A percentile compares a stretch with the other conserved stretches of the same genome.
phyloP scores from a whole-genome alignment of 2,888 invertebrate genomes.

The Cosmorhoe ocellata region DNA sequence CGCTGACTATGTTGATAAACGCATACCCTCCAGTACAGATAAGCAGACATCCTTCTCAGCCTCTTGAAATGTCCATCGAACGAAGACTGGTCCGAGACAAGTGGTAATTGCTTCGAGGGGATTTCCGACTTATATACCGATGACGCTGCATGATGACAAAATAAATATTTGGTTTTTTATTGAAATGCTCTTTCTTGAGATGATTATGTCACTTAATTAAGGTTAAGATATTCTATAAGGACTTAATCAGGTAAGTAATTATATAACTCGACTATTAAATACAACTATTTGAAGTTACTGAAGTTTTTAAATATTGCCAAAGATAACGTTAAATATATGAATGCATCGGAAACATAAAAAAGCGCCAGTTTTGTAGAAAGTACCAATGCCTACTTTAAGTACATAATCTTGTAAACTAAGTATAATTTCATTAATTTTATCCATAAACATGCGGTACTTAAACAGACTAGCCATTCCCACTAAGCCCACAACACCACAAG shows the following conservation, averaged over 20 bases:
- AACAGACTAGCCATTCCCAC: constrained; percentile 11
- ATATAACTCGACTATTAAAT: too few relatives aligned
- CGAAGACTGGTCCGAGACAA: constrained; percentile 44
- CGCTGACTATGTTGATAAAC: constrained; percentile 47
- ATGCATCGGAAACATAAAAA: too few relatives aligned
- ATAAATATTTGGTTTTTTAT: constrained; percentile 14
- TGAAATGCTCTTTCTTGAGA: background rate
- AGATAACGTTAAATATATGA: too few relatives aligned
- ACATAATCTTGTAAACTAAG: background rate
- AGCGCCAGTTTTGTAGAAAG: too few relatives aligned
- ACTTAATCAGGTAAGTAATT: too few relatives aligned
- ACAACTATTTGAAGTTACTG: too few relatives aligned
- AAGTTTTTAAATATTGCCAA: too few relatives aligned
- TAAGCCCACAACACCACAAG: constrained; percentile 17
- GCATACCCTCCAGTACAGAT: constrained; percentile 48
- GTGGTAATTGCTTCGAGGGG: constrained; percentile 58
- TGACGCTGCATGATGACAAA: constrained; percentile 24
- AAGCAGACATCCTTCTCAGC: constrained; percentile 52
- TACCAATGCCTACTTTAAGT: too few relatives aligned
- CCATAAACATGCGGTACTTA: constrained; percentile 21
- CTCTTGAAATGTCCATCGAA: constrained; percentile 52
- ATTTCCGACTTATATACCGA: constrained; percentile 38
- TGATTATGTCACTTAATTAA: background rate
- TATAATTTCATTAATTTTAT: constrained; percentile 13
- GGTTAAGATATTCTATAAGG: too few relatives aligned